Conservation (phyloP, 2,888 invertebrate genomes). For the Trissoscelio sp. region DNA sequence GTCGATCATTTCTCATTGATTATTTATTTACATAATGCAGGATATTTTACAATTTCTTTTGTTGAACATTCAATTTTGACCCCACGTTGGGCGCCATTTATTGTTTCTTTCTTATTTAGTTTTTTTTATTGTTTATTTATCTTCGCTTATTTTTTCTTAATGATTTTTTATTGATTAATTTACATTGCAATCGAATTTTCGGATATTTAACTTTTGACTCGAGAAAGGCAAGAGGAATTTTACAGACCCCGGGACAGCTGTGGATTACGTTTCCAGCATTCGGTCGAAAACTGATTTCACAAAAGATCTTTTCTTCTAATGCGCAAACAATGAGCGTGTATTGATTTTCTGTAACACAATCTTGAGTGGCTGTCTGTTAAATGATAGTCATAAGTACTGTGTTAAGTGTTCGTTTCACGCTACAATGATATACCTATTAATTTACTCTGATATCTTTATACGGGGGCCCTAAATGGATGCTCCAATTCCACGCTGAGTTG, state of each 20-base stretch:
- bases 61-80: too few species aligned
- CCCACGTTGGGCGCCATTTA: too few species aligned
- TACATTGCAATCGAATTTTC: background rate
- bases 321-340: conserved; percentile 75
- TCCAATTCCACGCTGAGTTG: conserved; percentile 42
- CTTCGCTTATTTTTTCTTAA: too few species aligned
- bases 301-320: conserved; percentile 69
- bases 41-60: too few species aligned
- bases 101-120: too few species aligned
- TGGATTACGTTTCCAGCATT: conserved; percentile 69
- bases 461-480: conserved; percentile 54
- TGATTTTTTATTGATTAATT: too few species aligned
- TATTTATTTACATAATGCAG: too few species aligned
- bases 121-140: background rate
- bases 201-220: conserved; percentile 35
- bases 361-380: conserved; percentile 82
- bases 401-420: conserved; percentile 82
- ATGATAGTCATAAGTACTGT: conserved; percentile 79
- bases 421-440: conserved; percentile 81
- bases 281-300: conserved; percentile 69
- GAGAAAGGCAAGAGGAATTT: conserved; percentile 17
- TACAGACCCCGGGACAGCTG: conserved; percentile 49
- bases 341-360: conserved; percentile 83
- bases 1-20: too few species aligned
- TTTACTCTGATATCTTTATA: conserved; percentile 74